A percentile compares a stretch with the other conserved stretches of the same genome.
These are phyloP conservation scores for Cheilosia urbana DNA, from an alignment of 2,888 invertebrate genomes.

Conservation along the genomic window DNA sequence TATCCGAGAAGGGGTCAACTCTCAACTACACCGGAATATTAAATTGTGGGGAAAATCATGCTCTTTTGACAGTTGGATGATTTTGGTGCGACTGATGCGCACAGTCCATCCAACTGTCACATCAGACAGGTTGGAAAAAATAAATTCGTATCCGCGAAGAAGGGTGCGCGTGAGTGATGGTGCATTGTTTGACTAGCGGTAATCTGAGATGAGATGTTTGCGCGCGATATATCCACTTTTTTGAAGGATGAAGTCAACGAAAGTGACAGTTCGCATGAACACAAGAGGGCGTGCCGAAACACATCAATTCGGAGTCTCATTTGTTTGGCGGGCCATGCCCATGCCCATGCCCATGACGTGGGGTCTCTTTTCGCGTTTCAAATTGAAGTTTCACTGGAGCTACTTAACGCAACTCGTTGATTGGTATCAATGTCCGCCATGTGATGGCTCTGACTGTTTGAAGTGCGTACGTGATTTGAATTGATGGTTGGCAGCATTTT, in stretches of 20 bases:
- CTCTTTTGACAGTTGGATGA: slow-evolving; percentile 53
- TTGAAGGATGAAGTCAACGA: slow-evolving; percentile 22
- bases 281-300: slow-evolving; percentile 40
- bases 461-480: slow-evolving; percentile 63
- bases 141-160: slow-evolving; percentile 15
- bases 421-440: slow-evolving; percentile 61
- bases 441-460: slow-evolving; percentile 57
- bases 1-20: slow-evolving; percentile 35
- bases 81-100: slow-evolving; percentile 37
- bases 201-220: slow-evolving; percentile 58
- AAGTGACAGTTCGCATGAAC: slow-evolving; percentile 56
- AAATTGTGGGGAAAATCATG: slow-evolving; percentile 38
- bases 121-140: slow-evolving; percentile 38
- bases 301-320: slow-evolving; percentile 35
- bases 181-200: slow-evolving; percentile 57
- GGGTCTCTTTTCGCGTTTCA: slow-evolving; percentile 37
- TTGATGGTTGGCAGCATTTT: slow-evolving; percentile 58
- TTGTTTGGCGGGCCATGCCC: slow-evolving; percentile 7
- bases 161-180: slow-evolving; percentile 63
- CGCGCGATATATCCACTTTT: slow-evolving; percentile 21
- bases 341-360: slow-evolving; percentile 9
- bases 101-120: slow-evolving; percentile 35
- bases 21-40: too few species aligned
- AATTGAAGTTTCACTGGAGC: slow-evolving; percentile 35
- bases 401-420: slow-evolving; percentile 53